Evolutionary conservation across 2,113 vertebrate genomes (phyloP).

Genomic region (Zosterops borbonicus): DNA sequence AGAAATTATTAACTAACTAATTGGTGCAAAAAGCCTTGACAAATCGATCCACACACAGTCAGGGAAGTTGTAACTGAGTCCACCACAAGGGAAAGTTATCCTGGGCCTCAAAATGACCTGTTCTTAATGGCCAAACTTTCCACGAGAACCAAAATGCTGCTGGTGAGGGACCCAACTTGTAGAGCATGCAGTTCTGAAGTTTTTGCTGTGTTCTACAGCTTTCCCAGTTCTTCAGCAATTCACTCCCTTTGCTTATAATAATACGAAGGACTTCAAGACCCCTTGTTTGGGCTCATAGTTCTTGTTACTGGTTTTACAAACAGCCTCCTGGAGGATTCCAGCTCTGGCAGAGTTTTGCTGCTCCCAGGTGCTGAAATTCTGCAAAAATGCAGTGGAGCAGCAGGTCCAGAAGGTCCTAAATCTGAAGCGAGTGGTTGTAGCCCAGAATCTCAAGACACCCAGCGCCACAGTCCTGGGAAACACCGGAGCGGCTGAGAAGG

Average conservation of each 20-base stretch:
- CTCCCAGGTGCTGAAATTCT: neutral
- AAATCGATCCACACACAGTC: neutral
- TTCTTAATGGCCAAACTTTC: neutral
- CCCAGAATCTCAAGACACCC: accelerated
- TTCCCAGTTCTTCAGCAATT: neutral
- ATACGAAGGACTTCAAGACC: no score
- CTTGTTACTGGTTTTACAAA: accelerated
- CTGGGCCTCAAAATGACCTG: neutral
- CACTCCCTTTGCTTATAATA: neutral
- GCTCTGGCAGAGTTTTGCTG: neutral
- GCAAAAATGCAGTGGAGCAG: neutral
- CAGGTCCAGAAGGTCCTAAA: no score
- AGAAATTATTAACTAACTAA: neutral
- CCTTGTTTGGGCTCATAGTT: neutral
- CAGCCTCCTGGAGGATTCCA: neutral
- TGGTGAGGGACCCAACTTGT: neutral
- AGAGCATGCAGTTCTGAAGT: neutral
- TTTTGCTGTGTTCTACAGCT: neutral
- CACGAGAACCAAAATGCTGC: neutral
- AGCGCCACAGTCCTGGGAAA: neutral
- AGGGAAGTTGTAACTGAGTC: neutral
- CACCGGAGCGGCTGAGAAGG: neutral
- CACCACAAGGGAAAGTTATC: neutral
- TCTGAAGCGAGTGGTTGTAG: accelerated
- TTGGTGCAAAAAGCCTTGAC: neutral